phyloP scores from a whole-genome alignment of 2,113 vertebrate species.

The Centrocercus urophasianus region DNA sequence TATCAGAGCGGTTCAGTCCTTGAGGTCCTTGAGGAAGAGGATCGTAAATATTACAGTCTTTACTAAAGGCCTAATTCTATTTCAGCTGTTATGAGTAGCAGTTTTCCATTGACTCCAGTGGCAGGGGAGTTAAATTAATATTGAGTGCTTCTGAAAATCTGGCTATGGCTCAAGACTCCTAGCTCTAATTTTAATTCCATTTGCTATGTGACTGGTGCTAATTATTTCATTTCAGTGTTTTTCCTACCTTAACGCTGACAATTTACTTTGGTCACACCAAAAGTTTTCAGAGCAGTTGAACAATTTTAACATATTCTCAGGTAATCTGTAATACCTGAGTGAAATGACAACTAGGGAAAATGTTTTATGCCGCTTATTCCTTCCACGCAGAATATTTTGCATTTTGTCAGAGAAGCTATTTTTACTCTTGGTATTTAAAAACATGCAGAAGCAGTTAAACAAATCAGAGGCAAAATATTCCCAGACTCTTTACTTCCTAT shows the following conservation, averaged over 20 bases:
- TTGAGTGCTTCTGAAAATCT: neutral
- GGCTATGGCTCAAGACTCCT: neutral
- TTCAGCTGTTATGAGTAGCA: neutral
- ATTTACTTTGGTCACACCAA: neutral
- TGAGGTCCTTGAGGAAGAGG: neutral
- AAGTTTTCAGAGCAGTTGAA: slow-evolving; percentile 22
- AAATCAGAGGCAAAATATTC: slow-evolving; percentile 24
- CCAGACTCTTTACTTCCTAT: neutral
- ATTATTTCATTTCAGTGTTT: neutral
- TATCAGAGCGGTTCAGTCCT: neutral
- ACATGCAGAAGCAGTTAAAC: slow-evolving; percentile 38
- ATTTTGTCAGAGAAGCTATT: slow-evolving; percentile 31
- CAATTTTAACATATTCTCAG: neutral
- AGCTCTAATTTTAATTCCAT: neutral
- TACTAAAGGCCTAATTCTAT: neutral
- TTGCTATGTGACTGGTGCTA: neutral
- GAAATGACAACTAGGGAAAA: slow-evolving; percentile 18
- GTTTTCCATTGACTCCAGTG: neutral
- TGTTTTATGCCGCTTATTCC: neutral
- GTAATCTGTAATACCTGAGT: neutral
- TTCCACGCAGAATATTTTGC: slow-evolving; percentile 26
- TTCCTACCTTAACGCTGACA: neutral
- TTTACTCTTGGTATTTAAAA: slow-evolving; percentile 42
- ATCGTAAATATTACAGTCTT: neutral
- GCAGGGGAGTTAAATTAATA: slow-evolving; percentile 8